Base-by-base conservation (phyloP, 1,140 invertebrate species). In the Patella vulgata region DNA sequence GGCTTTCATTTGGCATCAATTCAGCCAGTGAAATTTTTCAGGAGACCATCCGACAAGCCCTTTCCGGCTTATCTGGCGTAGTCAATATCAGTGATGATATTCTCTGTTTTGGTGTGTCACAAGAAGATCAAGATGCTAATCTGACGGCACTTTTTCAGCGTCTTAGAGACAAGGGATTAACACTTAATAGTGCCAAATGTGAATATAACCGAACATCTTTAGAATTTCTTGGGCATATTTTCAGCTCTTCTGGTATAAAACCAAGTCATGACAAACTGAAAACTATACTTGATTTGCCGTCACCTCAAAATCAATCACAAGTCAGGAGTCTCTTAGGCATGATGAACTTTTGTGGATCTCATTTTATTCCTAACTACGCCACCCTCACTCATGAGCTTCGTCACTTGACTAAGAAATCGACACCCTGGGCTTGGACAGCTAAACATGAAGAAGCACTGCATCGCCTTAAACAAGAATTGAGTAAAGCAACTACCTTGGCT, bases 41-140 rank as follows among this genome's bases (percentile, higher is more conserved):
- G 53, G n/a, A n/a, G n/a, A 43, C 46, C 17, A 48, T 70, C 0
- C 23, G 52, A 23, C 53, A 39, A 12, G 50, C 55, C 8, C 57
- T 71, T 5, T 11, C 12, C 5, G 59, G 48, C 12, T 53, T 70
- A 3, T 19, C 21, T 0, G 61, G 63, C 17, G 50, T 59, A 1
- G 42, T 51, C 19, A 71, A 71, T 47, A 53, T 70, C 27, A 64
- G 62, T 8, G 75, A 74, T 42, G 68, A 75, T 39, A 74, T 73
- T 40, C 27, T 73, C 1, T 40, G 71, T 21, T 61, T 40, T 48
- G 68, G 61, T 2, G 28, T 23, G 9, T 47, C 30, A 9, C 57
- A 66, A 30, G 33, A 53, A 36, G 68, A 78, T 11, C 77, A 76
- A 62, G 64, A 75, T 28, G 11, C 2, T 23, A 65, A 58, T 23